A percentile compares a stretch with the other conserved stretches of the same genome.
Evolutionary conservation across 2,113 vertebrate species (phyloP).

Genomic region (Otocyon megalotis): DNA sequence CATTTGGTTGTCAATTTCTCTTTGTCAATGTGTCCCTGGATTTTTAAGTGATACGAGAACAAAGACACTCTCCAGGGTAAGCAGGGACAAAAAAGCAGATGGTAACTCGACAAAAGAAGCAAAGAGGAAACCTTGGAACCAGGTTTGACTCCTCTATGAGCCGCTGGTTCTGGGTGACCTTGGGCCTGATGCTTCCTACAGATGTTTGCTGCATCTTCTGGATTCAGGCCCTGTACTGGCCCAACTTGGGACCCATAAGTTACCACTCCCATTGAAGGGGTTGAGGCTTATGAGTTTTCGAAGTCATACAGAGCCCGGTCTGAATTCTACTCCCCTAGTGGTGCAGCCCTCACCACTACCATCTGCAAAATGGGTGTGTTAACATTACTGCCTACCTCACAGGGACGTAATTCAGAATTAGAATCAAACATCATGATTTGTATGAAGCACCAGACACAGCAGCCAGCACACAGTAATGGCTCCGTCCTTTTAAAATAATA

Average conservation of each 20-base stretch:
- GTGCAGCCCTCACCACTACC: background rate
- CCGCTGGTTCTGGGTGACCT: background rate
- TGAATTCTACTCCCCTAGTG: background rate
- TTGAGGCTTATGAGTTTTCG: background rate
- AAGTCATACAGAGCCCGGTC: background rate
- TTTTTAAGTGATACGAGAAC: background rate
- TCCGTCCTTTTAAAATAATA: background rate
- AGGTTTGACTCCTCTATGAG: background rate
- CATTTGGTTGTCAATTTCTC: background rate
- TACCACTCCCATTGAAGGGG: background rate
- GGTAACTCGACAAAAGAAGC: background rate
- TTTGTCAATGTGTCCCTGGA: background rate
- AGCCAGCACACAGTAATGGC: background rate
- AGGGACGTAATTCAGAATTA: background rate
- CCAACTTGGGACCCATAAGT: too few species aligned
- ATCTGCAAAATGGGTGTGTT: slow-evolving; percentile 32
- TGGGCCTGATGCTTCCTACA: background rate
- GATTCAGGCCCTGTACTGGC: accelerated
- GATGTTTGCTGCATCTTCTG: background rate
- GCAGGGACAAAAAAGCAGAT: background rate
- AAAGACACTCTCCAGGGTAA: background rate
- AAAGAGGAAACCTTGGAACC: background rate
- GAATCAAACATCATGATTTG: background rate
- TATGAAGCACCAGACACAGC: background rate
- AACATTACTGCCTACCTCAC: background rate